These are phyloP conservation scores for Desmodus rotundus DNA, from an alignment of 2,113 vertebrate species.

Conservation along the genomic window DNA sequence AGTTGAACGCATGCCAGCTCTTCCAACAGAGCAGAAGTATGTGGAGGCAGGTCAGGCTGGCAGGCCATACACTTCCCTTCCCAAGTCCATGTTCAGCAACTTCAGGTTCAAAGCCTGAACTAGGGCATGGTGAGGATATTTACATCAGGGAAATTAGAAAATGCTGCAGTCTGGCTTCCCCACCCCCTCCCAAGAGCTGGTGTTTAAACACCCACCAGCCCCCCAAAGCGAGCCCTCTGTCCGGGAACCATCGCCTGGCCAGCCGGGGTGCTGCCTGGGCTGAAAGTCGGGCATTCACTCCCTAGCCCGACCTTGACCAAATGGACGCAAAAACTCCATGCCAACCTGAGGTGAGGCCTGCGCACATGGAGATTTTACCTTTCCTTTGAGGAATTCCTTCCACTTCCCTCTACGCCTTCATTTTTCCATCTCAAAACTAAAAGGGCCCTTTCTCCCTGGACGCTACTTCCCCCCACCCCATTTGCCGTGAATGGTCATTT, in stretches of 20 bases:
- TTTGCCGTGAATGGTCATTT: not conserved
- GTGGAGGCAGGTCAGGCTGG: accelerated
- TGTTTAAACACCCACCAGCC: not conserved
- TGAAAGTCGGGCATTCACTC: not conserved
- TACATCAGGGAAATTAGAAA: not conserved
- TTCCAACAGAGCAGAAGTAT: not conserved
- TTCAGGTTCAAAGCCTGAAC: not conserved
- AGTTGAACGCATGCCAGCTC: not conserved
- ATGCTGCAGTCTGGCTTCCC: not conserved
- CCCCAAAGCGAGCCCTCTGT: not conserved
- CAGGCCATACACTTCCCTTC: accelerated
- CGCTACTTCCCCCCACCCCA: not conserved
- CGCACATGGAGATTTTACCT: not conserved
- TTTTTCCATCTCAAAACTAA: not conserved
- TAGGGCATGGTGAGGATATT: not conserved
- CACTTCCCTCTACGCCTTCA: not conserved
- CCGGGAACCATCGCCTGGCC: not conserved
- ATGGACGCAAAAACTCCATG: not conserved
- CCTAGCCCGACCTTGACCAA: not conserved
- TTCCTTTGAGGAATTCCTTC: not conserved
- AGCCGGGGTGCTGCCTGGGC: not conserved
- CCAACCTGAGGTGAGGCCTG: not conserved
- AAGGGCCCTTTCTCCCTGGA: not conserved
- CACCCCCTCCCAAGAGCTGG: not conserved
- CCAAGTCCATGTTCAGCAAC: not conserved